Percentiles rank a stretch among this genome's conserved stretches.
phyloP scores from a whole-genome alignment of 2,113 vertebrate species.

The Corythoichthys intestinalis region DNA sequence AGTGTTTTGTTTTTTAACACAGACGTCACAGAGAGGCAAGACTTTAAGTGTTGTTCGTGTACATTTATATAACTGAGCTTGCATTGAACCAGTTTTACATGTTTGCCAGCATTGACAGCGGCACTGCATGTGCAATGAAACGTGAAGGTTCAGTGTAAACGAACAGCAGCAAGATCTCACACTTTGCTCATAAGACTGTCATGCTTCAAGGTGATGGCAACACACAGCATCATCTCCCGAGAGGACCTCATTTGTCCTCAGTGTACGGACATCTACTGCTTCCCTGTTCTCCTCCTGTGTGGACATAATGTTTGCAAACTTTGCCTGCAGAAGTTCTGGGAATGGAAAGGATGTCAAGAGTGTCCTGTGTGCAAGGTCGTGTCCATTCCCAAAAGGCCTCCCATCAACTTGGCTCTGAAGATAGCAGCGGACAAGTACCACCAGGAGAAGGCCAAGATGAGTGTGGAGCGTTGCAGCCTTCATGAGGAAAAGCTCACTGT shows the following conservation, averaged over 20 bases:
- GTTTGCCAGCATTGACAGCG: slow-evolving; percentile 31
- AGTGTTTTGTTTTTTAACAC: background rate
- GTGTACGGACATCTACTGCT: slow-evolving; percentile 39
- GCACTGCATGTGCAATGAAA: background rate
- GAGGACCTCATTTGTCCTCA: slow-evolving; percentile 54
- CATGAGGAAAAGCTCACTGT: slow-evolving; percentile 56
- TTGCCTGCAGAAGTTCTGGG: slow-evolving; percentile 60
- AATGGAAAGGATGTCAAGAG: slow-evolving; percentile 46
- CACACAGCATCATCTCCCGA: background rate
- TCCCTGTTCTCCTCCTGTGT: slow-evolving; percentile 55
- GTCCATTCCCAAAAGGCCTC: slow-evolving; percentile 44
- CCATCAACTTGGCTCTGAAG: slow-evolving; percentile 63
- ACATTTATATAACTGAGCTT: background rate
- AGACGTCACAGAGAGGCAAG: background rate
- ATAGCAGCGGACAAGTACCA: slow-evolving; percentile 47
- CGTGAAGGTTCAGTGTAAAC: background rate
- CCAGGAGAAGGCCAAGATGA: background rate
- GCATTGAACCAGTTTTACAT: slow-evolving; percentile 43
- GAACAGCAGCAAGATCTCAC: background rate
- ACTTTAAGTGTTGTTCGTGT: background rate
- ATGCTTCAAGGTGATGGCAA: slow-evolving; percentile 26
- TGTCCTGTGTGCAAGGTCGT: slow-evolving; percentile 54
- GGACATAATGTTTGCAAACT: slow-evolving; percentile 58
- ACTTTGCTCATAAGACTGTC: background rate
- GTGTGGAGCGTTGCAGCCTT: slow-evolving; percentile 28